Base-by-base conservation (phyloP, 2,797 vertebrate genomes). In the Microctenopoma stevenorrisi region DNA sequence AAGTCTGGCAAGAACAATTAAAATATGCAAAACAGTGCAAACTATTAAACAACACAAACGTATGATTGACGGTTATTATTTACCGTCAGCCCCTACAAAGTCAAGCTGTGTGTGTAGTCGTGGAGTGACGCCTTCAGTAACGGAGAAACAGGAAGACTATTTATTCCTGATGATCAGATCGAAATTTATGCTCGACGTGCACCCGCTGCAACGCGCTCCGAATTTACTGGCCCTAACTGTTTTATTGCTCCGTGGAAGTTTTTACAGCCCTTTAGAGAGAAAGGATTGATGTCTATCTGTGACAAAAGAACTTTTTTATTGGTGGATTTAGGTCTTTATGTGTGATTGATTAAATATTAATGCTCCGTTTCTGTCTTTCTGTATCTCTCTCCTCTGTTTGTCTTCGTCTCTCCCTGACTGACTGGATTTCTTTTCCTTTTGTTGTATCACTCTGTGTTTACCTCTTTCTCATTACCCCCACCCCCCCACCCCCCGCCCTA, bases 321-420 rank as follows among this genome's bases (percentile, higher is more conserved):
- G 64, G 63, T 40, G 71, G 63, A 64, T 85, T 79, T 57, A 65
- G 81, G 72, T 81, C 49, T 86, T 89, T 78, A 78, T 76, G 67
- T 37, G 12, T 22, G 2, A n/a, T 69, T 78, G 67, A 78, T 86
- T 78, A 78, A 89, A 82, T 87, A 86, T 86, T 88, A 80, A 86
- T 59, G 51, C 42, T 43, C 43, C 0, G 0, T 68, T 48, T 68
- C 71, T 42, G 35, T 77, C 72, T 65, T 49, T 83, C 67, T 72
- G 22, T 62, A 35, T 63, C 35, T 63, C n/a, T 64, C 16, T 44
- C 0, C 47, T 37, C 35, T 40, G 13, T 64, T 52, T 62, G 43
- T 43, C 43, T 50, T 28, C 6, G 11, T 68, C 44, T 59, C 61
- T 70, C 9, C 0, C 55, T 51, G 48, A 1, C 56, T 50, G 51